Base-by-base conservation (phyloP, 2,113 vertebrate species). In the Artemisiospiza belli region DNA sequence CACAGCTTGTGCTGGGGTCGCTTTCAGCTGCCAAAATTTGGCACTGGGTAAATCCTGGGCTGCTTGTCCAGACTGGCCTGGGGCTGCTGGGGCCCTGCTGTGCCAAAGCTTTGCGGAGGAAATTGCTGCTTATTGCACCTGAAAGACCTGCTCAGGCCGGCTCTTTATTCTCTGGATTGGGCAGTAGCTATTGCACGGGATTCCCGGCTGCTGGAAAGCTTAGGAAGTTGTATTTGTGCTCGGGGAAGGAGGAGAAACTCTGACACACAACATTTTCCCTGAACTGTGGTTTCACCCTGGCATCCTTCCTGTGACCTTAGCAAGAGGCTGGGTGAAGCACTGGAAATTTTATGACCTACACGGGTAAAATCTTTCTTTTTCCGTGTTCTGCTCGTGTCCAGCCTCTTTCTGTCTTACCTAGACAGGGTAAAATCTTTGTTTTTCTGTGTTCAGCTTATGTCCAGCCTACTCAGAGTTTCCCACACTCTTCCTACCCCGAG, bases 361-460 rank as follows among this genome's bases (percentile, higher is more conserved):
- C 25, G 33, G 35, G 16, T 21, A 72, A 37, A 62, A 27, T 47
- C 14, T 57, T 51, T 52, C 0, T 61, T 78, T 31, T 52, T 28
- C 49, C 5, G 1, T 51, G 49, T 27, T 51, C 23, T 5, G 49
- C 49, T 51, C 49, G 25, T 27, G 49, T 51, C 24, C 14, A 25
- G 14, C 49, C 47, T 51, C 49, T 51, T 51, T 15, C 15, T 59
- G 52, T 54, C 15, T 58, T 68, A 39, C 41, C 21, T 51, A 24
- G n/a, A 4, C 20, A 35, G 52, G 37, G 17, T 27, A 61, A 33
- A 55, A 24, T 52, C 12, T 57, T 57, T 54, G 0, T 62, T 79
- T 79, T 57, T 14, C 41, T 2, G 1, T 11, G 8, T 15, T 4
- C 14, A 15, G 15, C 1, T 8, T 0, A 0, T 12, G 63, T 74